Conservation (phyloP, 2,113 vertebrate species). For the Ptilonorhynchus violaceus region DNA sequence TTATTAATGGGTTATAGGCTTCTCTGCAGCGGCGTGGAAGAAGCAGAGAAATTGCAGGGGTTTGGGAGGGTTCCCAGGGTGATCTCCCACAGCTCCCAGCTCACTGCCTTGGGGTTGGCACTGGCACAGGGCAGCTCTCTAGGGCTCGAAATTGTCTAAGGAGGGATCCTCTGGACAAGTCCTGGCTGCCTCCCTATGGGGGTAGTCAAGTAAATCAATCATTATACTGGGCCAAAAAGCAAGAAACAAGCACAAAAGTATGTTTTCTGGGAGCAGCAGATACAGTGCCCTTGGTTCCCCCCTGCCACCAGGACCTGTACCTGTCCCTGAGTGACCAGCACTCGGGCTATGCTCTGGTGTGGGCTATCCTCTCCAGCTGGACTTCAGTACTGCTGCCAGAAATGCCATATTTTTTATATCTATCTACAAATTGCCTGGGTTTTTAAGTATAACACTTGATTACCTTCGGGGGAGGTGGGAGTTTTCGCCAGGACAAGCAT, state of each 20-base stretch:
- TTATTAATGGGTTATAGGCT: background rate
- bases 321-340: background rate
- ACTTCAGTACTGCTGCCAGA: background rate
- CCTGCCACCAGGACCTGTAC: background rate
- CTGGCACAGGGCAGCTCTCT: background rate
- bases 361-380: background rate
- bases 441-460: background rate
- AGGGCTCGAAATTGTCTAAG: fast-evolving
- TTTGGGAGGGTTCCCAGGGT: background rate
- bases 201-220: background rate
- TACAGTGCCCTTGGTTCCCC: fast-evolving
- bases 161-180: background rate
- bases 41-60: background rate
- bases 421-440: background rate
- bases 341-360: fast-evolving
- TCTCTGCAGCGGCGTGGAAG: background rate
- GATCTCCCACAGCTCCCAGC: background rate
- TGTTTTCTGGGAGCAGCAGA: background rate
- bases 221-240: background rate
- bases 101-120: fast-evolving
- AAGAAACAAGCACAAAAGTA: background rate
- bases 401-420: background rate
- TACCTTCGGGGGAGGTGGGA: background rate
- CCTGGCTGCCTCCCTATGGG: background rate
- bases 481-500: background rate